Evolutionary conservation across 2,797 vertebrate genomes (phyloP).

Genomic region (Xiphophorus birchmanni): DNA sequence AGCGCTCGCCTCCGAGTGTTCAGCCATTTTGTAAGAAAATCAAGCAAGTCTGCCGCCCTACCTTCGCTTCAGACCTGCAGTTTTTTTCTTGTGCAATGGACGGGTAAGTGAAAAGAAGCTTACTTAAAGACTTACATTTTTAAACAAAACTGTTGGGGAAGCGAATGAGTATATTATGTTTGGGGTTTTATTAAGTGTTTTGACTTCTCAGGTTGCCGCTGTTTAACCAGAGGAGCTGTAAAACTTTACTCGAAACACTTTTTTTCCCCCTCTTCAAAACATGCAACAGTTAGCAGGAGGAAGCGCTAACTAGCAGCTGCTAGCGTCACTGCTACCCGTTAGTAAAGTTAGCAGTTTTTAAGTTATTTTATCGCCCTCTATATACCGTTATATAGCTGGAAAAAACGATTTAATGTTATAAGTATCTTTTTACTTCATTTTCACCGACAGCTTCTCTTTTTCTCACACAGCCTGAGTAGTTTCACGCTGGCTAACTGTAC

Average conservation of each 20-base stretch:
- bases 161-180: rapidly evolving
- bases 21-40: conserved; percentile 88
- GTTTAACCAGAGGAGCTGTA: conserved; percentile 8
- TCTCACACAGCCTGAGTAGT: conserved; percentile 5
- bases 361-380: background rate
- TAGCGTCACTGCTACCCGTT: conserved; percentile 36
- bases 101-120: conserved; percentile 88
- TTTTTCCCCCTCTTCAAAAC: conserved; percentile 66
- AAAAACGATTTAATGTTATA: background rate
- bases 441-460: background rate
- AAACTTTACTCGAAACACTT: conserved; percentile 69
- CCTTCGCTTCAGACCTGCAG: conserved; percentile 85
- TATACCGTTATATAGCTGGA: rapidly evolving
- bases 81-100: conserved; percentile 97
- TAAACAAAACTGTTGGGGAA: rapidly evolving
- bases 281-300: conserved; percentile 79
- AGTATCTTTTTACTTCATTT: background rate
- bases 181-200: background rate
- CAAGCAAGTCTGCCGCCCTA: conserved; percentile 76
- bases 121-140: conserved; percentile 49
- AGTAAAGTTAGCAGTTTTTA: conserved; percentile 18
- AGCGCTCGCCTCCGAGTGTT: conserved; percentile 68
- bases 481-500: conserved; percentile 38
- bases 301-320: conserved; percentile 56
- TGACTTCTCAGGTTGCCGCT: background rate